These are phyloP conservation scores for Vidua macroura DNA, from an alignment of 2,113 vertebrate species.

Conservation along the genomic window DNA sequence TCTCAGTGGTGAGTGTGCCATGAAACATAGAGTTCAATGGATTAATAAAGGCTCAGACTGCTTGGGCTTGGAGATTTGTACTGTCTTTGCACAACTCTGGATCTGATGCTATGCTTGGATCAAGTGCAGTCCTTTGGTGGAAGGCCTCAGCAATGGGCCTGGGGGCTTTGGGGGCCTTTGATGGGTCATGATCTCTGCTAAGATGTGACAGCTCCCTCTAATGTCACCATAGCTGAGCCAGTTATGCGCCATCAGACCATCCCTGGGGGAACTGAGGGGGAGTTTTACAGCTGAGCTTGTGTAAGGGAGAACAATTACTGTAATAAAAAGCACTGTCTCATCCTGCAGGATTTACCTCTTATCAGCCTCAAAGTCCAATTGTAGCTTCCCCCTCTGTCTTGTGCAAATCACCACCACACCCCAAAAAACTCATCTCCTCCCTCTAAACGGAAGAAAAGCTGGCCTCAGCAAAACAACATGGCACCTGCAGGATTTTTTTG, in stretches of 20 bases:
- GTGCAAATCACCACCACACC: not conserved
- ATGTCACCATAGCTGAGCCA: not conserved
- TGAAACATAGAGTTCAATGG: not conserved
- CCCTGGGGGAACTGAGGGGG: not conserved
- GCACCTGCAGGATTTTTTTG: not conserved
- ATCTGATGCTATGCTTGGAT: not conserved
- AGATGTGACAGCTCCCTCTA: not conserved
- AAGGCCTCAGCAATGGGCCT: not conserved
- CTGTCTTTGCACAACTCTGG: not conserved
- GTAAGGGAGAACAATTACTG: not conserved
- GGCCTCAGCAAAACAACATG: not conserved
- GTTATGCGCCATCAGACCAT: not conserved
- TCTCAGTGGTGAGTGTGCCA: not conserved
- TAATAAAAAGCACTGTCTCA: not conserved
- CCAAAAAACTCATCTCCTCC: not conserved
- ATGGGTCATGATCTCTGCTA: too few species aligned
- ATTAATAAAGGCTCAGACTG: too few species aligned
- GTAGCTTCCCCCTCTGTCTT: not conserved
- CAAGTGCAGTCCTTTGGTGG: fast-evolving
- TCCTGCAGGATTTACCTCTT: not conserved
- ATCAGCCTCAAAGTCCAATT: too few species aligned
- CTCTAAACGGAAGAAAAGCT: not conserved
- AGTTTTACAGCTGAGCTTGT: not conserved
- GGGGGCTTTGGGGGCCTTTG: not conserved
- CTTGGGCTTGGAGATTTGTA: not conserved